These are phyloP conservation scores for Sinhomidia bicolor DNA, from an alignment of 2,888 invertebrate species.

Conservation along the genomic window DNA sequence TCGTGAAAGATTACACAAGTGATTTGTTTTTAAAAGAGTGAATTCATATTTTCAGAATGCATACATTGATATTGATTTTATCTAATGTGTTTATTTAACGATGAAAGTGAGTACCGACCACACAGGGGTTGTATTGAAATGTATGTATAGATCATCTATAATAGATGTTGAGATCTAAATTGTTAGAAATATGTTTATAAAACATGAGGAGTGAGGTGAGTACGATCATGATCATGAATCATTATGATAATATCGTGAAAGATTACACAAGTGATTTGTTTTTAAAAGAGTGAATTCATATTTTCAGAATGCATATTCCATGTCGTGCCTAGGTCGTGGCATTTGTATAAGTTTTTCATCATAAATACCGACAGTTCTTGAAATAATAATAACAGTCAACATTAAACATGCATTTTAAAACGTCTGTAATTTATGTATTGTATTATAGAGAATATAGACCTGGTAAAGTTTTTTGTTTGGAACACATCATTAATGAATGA, in stretches of 20 bases:
- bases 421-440: not conserved
- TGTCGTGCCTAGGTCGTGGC: not conserved
- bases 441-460: not conserved
- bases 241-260: not conserved
- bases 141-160: too few relatives aligned
- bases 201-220: not conserved
- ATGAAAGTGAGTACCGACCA: too few relatives aligned
- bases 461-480: not conserved
- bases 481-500: constrained; percentile 1
- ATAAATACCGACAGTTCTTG: not conserved
- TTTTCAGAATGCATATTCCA: not conserved
- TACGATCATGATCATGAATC: too few relatives aligned
- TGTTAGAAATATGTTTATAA: not conserved
- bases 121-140: too few relatives aligned
- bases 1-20: not conserved
- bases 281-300: not conserved
- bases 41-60: not conserved
- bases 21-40: not conserved
- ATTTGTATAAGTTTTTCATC: not conserved
- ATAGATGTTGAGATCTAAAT: too few relatives aligned
- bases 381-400: not conserved
- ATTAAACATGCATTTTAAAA: not conserved
- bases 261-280: not conserved
- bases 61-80: too few relatives aligned
- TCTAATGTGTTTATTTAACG: too few relatives aligned